A percentile compares a stretch with the other conserved stretches of the same genome.
phyloP scores from a whole-genome alignment of 2,888 invertebrate species.

The Hanleya hanleyi region DNA sequence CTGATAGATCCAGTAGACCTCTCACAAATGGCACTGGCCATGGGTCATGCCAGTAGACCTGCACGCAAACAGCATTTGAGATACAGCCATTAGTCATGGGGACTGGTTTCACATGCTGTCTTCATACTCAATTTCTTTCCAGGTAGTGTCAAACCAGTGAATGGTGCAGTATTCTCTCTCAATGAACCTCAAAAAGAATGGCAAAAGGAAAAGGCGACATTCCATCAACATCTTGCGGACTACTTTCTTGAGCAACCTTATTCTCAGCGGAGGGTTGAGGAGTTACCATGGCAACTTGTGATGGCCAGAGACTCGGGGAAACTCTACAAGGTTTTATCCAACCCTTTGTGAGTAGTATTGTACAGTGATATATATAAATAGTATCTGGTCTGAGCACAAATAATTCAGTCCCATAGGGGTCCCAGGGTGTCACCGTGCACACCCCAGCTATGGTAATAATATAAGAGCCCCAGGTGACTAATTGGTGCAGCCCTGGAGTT shows the following conservation, averaged over 20 bases:
- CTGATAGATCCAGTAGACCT: no score
- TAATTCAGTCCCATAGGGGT: no score
- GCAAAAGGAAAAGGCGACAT: constrained; percentile 42
- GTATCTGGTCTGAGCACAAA: no score
- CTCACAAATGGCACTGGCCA: no score
- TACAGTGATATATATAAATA: no score
- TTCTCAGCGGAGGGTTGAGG: constrained; percentile 50
- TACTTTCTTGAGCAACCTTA: constrained; percentile 53
- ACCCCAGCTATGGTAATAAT: no score
- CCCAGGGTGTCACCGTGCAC: no score
- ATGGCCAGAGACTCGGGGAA: constrained; percentile 53
- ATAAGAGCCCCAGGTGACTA: no score
- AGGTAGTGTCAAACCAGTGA: constrained; percentile 54
- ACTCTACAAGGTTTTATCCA: constrained; percentile 49
- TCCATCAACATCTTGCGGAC: constrained; percentile 56
- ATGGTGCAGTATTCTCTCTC: constrained; percentile 39
- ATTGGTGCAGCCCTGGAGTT: no score
- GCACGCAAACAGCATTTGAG: no score
- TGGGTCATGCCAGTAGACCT: no score
- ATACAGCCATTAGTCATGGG: not conserved
- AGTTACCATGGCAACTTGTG: constrained; percentile 68
- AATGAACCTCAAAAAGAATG: constrained; percentile 42
- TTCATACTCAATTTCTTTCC: constrained; percentile 10
- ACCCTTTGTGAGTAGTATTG: constrained; percentile 62
- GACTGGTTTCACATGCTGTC: not conserved